Base-by-base conservation (phyloP, 2,797 vertebrate genomes). In the Schizothorax lantsangensis region DNA sequence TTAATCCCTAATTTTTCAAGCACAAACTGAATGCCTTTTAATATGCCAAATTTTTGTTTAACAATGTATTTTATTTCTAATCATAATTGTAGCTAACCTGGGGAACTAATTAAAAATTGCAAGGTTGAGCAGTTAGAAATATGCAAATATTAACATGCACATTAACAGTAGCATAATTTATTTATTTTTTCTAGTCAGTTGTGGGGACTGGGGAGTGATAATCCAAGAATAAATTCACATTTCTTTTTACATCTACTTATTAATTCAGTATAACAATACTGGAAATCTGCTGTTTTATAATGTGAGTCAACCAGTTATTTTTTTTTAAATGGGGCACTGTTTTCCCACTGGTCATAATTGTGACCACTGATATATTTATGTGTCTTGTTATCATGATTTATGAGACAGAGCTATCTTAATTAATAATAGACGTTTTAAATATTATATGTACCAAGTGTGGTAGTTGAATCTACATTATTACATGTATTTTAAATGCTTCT, bases 371-470 rank as follows among this genome's bases (percentile, higher is more conserved):
- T 57, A 79, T 64, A 30, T 47, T 36, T 66, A 73, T 78, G 30
- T 84, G 30, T 78, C 33, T 52, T 45, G 30, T 84, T 73, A 47
- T 75, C 38, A 75, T 33, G 49, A 40, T 73, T 57, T 43, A 79
- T 62, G 77, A 62, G 54, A 43, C 54, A 17, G 75, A 40, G 77
- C 7, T 4, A 79, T 79, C 52, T 59, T 59, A 59, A 79, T 78
- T 15, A 57, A 40, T 79, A 59, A 59, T 40, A 79, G 36, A n/a
- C 12, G 0, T 62, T 79, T 62, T 19, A 62, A 26, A 79, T 43
- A 43, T 62, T 43, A 79, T 30, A 45, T 64, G 78, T 64, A 62
- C 7, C 14, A 79, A 64, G 38, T 43, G 43, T 43, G 75, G n/a
- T 19, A 30, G 38, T 45, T 43, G 38, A 79, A 79, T 79, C 78